These are phyloP conservation scores for Conus ventricosus DNA, from an alignment of 1,140 invertebrate species.

Conservation along the genomic window DNA sequence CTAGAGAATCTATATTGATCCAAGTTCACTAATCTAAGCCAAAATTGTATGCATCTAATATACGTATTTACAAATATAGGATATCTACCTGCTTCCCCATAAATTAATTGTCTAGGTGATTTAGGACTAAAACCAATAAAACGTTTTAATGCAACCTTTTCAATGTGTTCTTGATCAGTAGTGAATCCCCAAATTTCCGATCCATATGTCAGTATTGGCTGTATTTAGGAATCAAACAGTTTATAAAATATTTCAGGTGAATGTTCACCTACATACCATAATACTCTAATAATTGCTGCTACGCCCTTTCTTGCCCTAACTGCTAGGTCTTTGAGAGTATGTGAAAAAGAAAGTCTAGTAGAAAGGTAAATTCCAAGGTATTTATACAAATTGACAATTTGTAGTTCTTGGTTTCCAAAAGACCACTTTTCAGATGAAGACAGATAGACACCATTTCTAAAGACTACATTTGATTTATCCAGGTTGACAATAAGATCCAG, in stretches of 20 bases:
- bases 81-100: background rate
- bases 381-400: too few relatives aligned
- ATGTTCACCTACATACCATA: too few relatives aligned
- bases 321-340: too few relatives aligned
- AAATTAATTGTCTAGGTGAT: conserved; percentile 6
- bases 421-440: too few relatives aligned
- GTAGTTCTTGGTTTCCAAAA: too few relatives aligned
- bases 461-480: too few relatives aligned
- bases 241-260: background rate
- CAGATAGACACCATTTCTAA: too few relatives aligned
- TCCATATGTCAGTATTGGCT: background rate
- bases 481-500: too few relatives aligned
- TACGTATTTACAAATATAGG: background rate
- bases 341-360: too few relatives aligned
- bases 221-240: background rate
- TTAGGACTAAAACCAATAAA: background rate
- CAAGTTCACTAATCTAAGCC: background rate
- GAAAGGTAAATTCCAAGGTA: too few relatives aligned
- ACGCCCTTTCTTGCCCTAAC: too few relatives aligned
- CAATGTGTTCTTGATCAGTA: background rate
- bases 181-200: background rate
- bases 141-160: background rate
- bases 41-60: background rate
- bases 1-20: background rate
- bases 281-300: too few relatives aligned